phyloP scores from a whole-genome alignment of 2,113 vertebrate genomes.

The Corythaixoides concolor region DNA sequence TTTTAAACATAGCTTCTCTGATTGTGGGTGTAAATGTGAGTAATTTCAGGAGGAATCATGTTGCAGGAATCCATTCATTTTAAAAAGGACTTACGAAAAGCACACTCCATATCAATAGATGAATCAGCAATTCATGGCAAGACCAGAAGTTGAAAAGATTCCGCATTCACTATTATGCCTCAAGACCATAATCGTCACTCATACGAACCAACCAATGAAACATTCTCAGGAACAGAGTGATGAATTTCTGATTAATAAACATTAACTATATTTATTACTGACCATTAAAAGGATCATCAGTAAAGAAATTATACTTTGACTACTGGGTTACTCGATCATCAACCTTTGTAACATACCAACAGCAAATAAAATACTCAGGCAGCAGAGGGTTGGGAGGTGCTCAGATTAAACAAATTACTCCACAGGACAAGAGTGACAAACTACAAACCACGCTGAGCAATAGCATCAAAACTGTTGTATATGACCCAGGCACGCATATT shows the following conservation, averaged over 20 bases:
- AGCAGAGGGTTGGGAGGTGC: neutral
- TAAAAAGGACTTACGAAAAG: neutral
- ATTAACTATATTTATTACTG: slow-evolving; percentile 54
- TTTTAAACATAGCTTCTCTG: neutral
- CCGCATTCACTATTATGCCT: neutral
- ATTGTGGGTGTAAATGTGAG: neutral
- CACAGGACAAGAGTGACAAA: neutral
- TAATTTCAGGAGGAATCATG: neutral
- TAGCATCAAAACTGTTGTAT: neutral
- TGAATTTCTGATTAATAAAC: slow-evolving; percentile 36
- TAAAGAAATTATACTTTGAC: slow-evolving; percentile 8
- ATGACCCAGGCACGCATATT: neutral
- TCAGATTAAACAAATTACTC: neutral
- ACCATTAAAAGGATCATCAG: slow-evolving; percentile 43
- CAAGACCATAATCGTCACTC: slow-evolving; percentile 22
- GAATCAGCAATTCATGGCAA: neutral
- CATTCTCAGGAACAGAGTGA: neutral
- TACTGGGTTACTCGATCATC: slow-evolving; percentile 3
- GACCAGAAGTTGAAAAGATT: neutral
- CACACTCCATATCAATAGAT: neutral
- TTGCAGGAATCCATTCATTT: neutral
- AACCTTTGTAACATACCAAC: slow-evolving; percentile 62
- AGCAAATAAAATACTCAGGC: neutral
- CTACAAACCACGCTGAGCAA: neutral
- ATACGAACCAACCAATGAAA: neutral